phyloP scores from a whole-genome alignment of 2,888 invertebrate species.

The Andricus curvator region DNA sequence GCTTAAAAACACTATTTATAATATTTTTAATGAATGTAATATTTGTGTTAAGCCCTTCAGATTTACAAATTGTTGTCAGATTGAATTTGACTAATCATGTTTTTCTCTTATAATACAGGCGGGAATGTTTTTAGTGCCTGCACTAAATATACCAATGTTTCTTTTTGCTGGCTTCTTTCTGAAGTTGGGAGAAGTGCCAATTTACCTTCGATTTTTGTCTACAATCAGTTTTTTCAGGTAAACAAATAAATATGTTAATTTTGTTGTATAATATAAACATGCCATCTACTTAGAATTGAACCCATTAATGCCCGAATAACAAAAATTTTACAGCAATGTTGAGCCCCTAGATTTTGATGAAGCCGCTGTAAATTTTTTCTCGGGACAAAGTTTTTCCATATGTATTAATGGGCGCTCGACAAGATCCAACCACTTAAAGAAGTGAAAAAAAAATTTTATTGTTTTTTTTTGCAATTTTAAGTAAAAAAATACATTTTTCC shows the following conservation, averaged over 20 bases:
- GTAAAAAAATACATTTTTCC: no score
- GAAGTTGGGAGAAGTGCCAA: constrained; percentile 86
- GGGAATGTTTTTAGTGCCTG: constrained; percentile 89
- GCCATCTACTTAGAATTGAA: no score
- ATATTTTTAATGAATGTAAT: not conserved
- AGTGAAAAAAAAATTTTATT: no score
- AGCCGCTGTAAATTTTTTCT: no score
- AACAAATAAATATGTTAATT: not conserved
- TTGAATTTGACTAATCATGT: not conserved
- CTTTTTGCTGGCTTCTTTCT: constrained; percentile 93
- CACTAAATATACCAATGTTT: constrained; percentile 88
- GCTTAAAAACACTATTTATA: not conserved
- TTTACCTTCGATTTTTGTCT: constrained; percentile 85
- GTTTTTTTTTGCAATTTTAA: no score
- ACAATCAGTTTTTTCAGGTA: constrained; percentile 84
- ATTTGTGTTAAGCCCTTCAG: not conserved
- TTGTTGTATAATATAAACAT: no score
- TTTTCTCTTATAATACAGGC: constrained; percentile 78
- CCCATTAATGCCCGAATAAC: no score
- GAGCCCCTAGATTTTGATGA: no score
- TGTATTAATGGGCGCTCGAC: no score
- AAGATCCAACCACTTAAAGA: no score
- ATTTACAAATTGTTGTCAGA: not conserved
- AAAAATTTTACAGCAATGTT: no score
- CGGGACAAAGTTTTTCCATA: no score